These are phyloP conservation scores for Drosophila stalkeri DNA, from an alignment of 2,888 invertebrate species.

Conservation along the genomic window DNA sequence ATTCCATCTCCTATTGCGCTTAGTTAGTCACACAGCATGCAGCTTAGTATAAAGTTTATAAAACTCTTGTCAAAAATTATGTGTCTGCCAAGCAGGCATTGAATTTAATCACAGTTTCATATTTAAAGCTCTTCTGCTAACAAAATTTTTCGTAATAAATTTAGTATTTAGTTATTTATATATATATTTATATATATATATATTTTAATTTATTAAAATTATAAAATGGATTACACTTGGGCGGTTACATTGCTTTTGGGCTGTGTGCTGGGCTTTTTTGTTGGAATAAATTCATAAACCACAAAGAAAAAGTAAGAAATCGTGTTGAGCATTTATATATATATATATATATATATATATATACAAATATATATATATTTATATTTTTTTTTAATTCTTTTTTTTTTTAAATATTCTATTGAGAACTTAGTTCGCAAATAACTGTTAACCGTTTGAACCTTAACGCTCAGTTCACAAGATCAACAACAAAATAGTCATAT, in stretches of 20 bases:
- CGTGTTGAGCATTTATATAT: no score
- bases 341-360: no score
- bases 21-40: no score
- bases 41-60: no score
- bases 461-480: no score
- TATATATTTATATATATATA: background rate
- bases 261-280: background rate
- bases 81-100: background rate
- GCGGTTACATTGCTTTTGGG: slow-evolving; percentile 1
- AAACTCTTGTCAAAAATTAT: background rate
- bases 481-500: no score
- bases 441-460: no score
- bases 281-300: slow-evolving; percentile 1
- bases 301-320: background rate
- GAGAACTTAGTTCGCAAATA: no score
- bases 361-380: no score
- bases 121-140: background rate
- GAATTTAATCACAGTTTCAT: background rate
- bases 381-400: no score
- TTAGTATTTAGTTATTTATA: background rate
- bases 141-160: background rate
- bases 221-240: slow-evolving; percentile 6
- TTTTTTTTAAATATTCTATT: no score
- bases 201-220: background rate
- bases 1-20: no score